A percentile compares a stretch with the other conserved stretches of the same genome.
Evolutionary conservation across 2,888 invertebrate species (phyloP).

Genomic region (Autographa pulchrina): DNA sequence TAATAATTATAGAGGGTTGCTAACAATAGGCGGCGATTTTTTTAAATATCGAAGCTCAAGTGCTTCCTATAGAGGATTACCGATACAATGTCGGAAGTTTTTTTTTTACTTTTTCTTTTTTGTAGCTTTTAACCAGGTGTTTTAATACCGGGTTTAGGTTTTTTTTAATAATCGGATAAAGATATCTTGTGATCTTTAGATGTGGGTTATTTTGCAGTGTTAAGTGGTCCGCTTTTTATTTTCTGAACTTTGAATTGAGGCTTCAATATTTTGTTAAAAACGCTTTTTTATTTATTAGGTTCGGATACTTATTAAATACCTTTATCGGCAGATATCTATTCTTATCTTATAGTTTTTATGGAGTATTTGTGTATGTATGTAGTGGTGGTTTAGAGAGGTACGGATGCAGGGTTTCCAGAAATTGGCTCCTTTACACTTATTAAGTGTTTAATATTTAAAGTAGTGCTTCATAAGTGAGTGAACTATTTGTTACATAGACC

Average conservation of each 20-base stretch:
- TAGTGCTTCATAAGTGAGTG: too few species aligned
- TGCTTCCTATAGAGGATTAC: slow-evolving; percentile 87
- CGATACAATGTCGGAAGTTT: slow-evolving; percentile 81
- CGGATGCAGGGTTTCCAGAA: too few species aligned
- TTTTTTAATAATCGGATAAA: slow-evolving; percentile 79
- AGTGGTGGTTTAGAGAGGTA: background rate
- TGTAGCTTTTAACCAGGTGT: slow-evolving; percentile 82
- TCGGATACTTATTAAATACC: slow-evolving; percentile 10
- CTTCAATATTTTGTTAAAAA: slow-evolving; percentile 9
- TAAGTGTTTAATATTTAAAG: too few species aligned
- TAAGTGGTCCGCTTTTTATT: slow-evolving; percentile 55
- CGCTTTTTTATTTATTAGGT: slow-evolving; percentile 15
- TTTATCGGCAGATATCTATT: background rate
- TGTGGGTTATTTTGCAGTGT: slow-evolving; percentile 56
- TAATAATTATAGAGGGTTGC: slow-evolving; percentile 88
- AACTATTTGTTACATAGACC: too few species aligned
- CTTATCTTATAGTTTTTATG: background rate
- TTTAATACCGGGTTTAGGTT: slow-evolving; percentile 81
- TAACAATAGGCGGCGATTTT: slow-evolving; percentile 79
- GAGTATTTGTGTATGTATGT: background rate
- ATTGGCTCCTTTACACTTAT: too few species aligned
- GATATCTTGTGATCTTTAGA: slow-evolving; percentile 65
- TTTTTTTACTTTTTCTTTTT: slow-evolving; percentile 71
- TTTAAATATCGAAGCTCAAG: slow-evolving; percentile 87
- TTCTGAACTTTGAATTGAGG: slow-evolving; percentile 20